Percentiles rank a stretch among this genome's conserved stretches.
phyloP scores from a whole-genome alignment of 2,888 invertebrate genomes.

The Achlya flavicornis region DNA sequence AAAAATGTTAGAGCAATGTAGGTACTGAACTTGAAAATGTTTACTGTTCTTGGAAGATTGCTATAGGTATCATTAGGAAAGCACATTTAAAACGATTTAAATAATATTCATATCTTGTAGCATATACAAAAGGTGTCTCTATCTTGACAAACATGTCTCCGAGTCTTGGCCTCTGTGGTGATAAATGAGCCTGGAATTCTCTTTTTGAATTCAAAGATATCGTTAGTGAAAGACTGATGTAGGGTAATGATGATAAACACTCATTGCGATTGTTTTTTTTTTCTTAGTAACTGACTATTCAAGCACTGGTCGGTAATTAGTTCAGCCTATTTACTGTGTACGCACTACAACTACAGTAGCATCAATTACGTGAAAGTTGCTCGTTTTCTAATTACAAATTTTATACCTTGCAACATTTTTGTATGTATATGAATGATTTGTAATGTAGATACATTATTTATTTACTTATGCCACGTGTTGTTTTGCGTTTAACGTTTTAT shows the following conservation, averaged over 20 bases:
- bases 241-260: slow-evolving; percentile 8
- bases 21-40: no score
- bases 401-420: slow-evolving; percentile 20
- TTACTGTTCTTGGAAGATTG: no score
- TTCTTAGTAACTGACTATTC: slow-evolving; percentile 18
- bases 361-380: slow-evolving; percentile 68
- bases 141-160: background rate
- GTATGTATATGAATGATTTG: background rate
- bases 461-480: no score
- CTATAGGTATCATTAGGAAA: no score
- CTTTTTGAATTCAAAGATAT: slow-evolving; percentile 2
- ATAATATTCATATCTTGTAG: no score
- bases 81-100: no score
- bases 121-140: background rate
- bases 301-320: slow-evolving; percentile 60
- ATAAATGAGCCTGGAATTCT: background rate
- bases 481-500: background rate
- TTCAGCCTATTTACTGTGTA: slow-evolving; percentile 58
- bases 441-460: background rate
- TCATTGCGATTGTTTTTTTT: slow-evolving; percentile 27
- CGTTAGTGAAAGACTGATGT: background rate
- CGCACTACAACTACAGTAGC: slow-evolving; percentile 47
- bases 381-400: slow-evolving; percentile 69
- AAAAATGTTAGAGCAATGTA: no score
- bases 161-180: background rate